phyloP scores from a whole-genome alignment of 2,888 invertebrate species.

The Patella caerulea region DNA sequence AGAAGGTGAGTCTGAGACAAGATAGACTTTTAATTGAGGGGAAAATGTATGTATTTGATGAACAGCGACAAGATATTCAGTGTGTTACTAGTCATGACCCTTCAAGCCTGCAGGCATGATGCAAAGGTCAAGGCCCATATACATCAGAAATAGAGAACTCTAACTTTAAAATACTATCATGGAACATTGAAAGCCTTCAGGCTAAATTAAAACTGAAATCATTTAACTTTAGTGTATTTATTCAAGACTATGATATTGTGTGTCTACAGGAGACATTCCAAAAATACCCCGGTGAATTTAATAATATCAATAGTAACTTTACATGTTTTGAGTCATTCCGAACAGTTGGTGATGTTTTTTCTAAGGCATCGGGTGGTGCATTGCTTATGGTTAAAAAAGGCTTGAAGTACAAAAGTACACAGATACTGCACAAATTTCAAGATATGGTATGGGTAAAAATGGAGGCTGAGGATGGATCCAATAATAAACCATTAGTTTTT shows the following conservation, averaged over 20 bases:
- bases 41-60: neutral
- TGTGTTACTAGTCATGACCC: neutral
- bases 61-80: neutral
- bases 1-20: neutral
- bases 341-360: neutral
- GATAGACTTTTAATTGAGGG: neutral
- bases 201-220: neutral
- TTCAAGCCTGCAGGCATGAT: neutral
- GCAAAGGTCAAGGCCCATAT: neutral
- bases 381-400: neutral
- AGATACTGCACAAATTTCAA: neutral
- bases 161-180: neutral
- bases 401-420: neutral
- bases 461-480: neutral
- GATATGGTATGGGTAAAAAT: neutral
- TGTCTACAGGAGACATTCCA: slow-evolving; percentile 1
- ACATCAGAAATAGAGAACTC: neutral
- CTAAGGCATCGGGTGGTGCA: neutral
- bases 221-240: neutral
- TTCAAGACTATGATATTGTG: neutral
- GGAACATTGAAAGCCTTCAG: neutral
- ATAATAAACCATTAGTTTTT: neutral
- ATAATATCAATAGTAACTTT: neutral
- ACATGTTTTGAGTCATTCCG: neutral
- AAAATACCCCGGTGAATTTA: neutral